These are phyloP conservation scores for Pimephales promelas DNA, from an alignment of 2,113 vertebrate genomes.

Conservation along the genomic window DNA sequence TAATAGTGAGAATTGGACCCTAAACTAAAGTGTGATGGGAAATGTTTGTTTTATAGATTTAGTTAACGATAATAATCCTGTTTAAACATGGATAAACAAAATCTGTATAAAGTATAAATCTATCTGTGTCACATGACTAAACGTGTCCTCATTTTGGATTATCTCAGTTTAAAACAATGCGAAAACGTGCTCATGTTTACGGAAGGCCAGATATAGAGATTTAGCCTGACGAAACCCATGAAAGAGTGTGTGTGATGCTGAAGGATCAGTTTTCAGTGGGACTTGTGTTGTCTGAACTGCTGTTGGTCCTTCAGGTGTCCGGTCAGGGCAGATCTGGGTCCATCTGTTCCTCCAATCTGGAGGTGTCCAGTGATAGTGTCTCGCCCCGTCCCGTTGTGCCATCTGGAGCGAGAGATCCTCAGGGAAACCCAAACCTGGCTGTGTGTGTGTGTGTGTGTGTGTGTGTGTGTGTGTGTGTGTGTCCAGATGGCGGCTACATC, in stretches of 20 bases:
- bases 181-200: no score
- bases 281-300: background rate
- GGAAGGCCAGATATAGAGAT: no score
- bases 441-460: background rate
- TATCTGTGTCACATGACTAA: no score
- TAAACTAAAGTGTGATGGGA: no score
- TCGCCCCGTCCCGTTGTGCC: background rate
- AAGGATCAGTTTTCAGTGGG: background rate
- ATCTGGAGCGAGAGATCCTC: conserved; percentile 46
- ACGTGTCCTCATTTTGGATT: no score
- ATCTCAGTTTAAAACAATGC: no score
- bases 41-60: no score
- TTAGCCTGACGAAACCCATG: no score
- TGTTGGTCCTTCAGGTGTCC: background rate
- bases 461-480: background rate
- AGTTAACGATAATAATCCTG: no score
- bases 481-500: background rate
- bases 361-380: background rate
- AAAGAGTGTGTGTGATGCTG: background rate
- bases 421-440: conserved; percentile 6
- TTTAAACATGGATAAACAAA: no score
- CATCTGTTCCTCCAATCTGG: conserved; percentile 55
- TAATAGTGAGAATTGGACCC: no score
- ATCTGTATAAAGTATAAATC: no score
- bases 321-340: background rate